A percentile compares a stretch with the other conserved stretches of the same genome.
phyloP scores from a whole-genome alignment of 2,797 vertebrate species.

The Cirrhinus mrigala region DNA sequence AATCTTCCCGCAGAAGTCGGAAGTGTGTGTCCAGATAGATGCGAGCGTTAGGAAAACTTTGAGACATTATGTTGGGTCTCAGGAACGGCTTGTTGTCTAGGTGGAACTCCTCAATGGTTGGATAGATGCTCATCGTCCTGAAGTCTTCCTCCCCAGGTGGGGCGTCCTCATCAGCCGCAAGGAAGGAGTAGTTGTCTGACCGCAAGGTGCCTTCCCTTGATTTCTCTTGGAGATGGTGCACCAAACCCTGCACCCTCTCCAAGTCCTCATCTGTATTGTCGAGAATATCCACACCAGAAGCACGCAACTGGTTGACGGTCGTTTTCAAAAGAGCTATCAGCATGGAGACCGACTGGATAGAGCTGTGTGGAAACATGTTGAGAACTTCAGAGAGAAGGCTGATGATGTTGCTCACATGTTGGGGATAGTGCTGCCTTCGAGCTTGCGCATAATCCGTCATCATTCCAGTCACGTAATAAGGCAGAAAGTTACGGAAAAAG shows the following conservation, averaged over 20 bases:
- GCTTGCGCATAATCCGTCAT: constrained; percentile 72
- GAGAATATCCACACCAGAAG: constrained; percentile 79
- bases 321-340: constrained; percentile 79
- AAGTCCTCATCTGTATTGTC: constrained; percentile 78
- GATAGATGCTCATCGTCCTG: constrained; percentile 86
- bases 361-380: constrained; percentile 87
- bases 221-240: constrained; percentile 84
- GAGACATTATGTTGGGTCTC: constrained; percentile 83
- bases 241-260: constrained; percentile 76
- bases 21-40: constrained; percentile 95
- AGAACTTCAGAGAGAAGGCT: constrained; percentile 83
- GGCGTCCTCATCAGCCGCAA: constrained; percentile 67
- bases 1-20: constrained; percentile 92
- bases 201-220: constrained; percentile 84
- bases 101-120: constrained; percentile 85
- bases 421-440: constrained; percentile 79
- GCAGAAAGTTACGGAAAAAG: constrained; percentile 84
- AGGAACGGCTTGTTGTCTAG: constrained; percentile 84
- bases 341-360: constrained; percentile 80
- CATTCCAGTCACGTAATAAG: constrained; percentile 83
- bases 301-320: constrained; percentile 81
- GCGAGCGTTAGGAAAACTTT: constrained; percentile 80
- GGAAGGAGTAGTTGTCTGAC: constrained; percentile 75
- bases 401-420: constrained; percentile 84
- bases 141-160: constrained; percentile 75